These are phyloP conservation scores for Megaustenia siamemsis DNA, from an alignment of 2,888 invertebrate species.

Conservation along the genomic window DNA sequence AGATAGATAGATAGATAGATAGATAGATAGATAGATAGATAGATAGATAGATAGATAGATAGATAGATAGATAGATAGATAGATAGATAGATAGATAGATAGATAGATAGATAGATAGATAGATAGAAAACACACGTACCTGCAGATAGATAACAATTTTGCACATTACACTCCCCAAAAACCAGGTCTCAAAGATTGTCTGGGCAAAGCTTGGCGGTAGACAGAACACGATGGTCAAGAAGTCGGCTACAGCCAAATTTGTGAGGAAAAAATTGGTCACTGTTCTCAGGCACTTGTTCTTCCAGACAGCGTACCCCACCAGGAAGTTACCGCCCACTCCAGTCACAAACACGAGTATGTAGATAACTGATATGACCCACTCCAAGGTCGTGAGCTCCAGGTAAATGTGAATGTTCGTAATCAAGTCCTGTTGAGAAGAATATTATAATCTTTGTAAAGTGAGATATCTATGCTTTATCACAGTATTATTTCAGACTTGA, in stretches of 20 bases:
- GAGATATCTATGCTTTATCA: too few species aligned
- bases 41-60: not conserved
- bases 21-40: not conserved
- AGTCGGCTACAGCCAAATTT: constrained; percentile 91
- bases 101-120: not conserved
- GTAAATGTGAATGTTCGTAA: constrained; percentile 66
- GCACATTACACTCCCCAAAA: constrained; percentile 89
- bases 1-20: not conserved
- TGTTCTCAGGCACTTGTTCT: constrained; percentile 93
- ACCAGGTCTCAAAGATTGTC: constrained; percentile 97
- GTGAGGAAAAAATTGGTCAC: constrained; percentile 96
- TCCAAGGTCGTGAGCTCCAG: constrained; percentile 82
- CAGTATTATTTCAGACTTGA: too few species aligned
- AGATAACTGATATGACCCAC: constrained; percentile 89
- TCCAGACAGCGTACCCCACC: constrained; percentile 92
- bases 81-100: not conserved
- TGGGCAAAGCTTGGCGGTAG: constrained; percentile 92
- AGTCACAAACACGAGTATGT: constrained; percentile 88
- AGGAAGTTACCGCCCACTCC: constrained; percentile 92
- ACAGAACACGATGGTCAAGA: constrained; percentile 92
- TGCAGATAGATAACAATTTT: constrained; percentile 94
- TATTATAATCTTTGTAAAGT: too few species aligned
- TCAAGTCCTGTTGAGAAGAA: constrained; percentile 43
- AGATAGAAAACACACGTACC: constrained; percentile 83
- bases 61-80: not conserved